Evolutionary conservation across 92 coral and sea anemone genomes (phyloP).

Genomic region (Ricordea florida): DNA sequence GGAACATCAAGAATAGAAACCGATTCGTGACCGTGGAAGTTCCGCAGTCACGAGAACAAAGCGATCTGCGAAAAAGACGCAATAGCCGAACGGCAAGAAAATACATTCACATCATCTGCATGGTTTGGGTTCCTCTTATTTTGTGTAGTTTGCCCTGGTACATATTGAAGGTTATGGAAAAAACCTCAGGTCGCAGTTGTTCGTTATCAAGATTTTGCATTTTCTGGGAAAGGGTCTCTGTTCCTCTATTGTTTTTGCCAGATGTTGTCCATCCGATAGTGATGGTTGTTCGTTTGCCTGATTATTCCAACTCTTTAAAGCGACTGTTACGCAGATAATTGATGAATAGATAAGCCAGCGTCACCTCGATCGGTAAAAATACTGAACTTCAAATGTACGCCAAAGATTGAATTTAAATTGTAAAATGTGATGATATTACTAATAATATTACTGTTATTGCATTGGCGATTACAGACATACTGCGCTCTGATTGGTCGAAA

Average conservation of each 20-base stretch:
- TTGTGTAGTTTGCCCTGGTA: conserved; percentile 11
- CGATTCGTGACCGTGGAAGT: background rate
- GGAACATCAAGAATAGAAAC: conserved; percentile 1
- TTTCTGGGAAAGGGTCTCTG: background rate
- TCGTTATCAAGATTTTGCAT: background rate
- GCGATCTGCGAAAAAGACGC: background rate
- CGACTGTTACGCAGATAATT: background rate
- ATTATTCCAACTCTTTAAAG: background rate
- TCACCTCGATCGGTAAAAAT: no score
- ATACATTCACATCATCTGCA: background rate
- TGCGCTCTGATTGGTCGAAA: no score
- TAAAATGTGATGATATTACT: no score
- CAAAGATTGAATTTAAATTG: no score
- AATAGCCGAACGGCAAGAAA: background rate
- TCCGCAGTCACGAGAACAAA: conserved; percentile 4
- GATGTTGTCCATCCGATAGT: background rate
- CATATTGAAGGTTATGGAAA: background rate
- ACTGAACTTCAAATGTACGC: no score
- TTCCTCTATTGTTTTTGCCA: conserved; percentile 1
- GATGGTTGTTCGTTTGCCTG: background rate
- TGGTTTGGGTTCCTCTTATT: background rate
- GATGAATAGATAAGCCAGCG: no score
- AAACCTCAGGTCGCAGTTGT: no score
- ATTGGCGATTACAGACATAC: no score
- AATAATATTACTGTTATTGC: no score